Evolutionary conservation across 2,888 invertebrate species (phyloP).

Genomic region (Torymus aiolomorphi): DNA sequence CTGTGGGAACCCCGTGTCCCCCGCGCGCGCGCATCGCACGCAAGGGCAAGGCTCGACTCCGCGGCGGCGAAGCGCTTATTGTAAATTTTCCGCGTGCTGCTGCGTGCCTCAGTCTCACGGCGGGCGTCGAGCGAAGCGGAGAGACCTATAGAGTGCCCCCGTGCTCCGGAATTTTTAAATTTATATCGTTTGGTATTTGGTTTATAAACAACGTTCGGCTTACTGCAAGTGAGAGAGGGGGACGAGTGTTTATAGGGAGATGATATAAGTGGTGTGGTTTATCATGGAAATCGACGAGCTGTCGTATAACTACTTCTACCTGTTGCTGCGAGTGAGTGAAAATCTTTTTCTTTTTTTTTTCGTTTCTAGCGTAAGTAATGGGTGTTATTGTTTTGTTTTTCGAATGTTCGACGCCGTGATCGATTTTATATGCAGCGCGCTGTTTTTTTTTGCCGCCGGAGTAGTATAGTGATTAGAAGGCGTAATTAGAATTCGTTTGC

Average conservation of each 20-base stretch:
- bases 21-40: slow-evolving; percentile 3
- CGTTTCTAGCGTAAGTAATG: not conserved
- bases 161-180: not conserved
- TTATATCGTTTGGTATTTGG: not conserved
- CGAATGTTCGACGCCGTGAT: too few relatives aligned
- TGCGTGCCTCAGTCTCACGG: slow-evolving; percentile 3
- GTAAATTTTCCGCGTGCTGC: slow-evolving; percentile 39
- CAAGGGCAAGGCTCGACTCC: slow-evolving; percentile 11
- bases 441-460: too few relatives aligned
- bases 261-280: too few relatives aligned
- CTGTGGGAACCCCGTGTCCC: too few relatives aligned
- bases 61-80: not conserved
- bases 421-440: too few relatives aligned
- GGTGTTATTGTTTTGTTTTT: not conserved
- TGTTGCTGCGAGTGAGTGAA: slow-evolving; percentile 60
- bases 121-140: not conserved
- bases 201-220: too few relatives aligned
- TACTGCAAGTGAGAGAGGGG: too few relatives aligned
- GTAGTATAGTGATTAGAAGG: too few relatives aligned
- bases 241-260: too few relatives aligned
- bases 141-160: not conserved
- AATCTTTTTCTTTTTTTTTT: not conserved
- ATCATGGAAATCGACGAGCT: slow-evolving; percentile 56
- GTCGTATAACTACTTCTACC: slow-evolving; percentile 61
- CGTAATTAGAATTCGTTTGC: too few relatives aligned